Evolutionary conservation across 2,888 invertebrate genomes (phyloP).

Genomic region (Ichneumoninae sp.): DNA sequence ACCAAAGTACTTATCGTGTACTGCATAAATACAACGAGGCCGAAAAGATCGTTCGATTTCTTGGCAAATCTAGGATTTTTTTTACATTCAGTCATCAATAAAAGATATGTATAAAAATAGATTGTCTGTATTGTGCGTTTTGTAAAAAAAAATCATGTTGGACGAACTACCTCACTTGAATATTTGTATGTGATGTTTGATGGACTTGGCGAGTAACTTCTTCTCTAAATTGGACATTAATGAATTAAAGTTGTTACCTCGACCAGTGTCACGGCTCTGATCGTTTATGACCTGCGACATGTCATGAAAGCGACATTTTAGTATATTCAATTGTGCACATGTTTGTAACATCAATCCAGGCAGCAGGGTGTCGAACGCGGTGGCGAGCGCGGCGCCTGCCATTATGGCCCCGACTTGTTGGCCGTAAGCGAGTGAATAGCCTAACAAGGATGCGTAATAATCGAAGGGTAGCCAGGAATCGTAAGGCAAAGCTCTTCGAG

Average conservation of each 20-base stretch:
- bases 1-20: constrained; percentile 47
- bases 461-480: too few species aligned
- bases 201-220: neutral
- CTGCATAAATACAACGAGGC: constrained; percentile 39
- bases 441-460: too few species aligned
- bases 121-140: neutral
- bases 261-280: too few species aligned
- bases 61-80: constrained; percentile 47
- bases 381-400: constrained; percentile 38
- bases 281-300: neutral
- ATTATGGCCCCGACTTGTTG: too few species aligned
- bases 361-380: constrained; percentile 67
- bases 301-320: constrained; percentile 59
- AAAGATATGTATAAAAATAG: neutral
- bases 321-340: constrained; percentile 22
- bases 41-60: neutral
- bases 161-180: neutral
- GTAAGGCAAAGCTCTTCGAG: too few species aligned
- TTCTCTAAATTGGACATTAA: neutral
- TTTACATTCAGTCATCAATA: neutral
- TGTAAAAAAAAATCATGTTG: constrained; percentile 13
- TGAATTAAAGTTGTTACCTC: constrained; percentile 7
- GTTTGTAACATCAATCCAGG: constrained; percentile 66
- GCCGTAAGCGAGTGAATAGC: too few species aligned
- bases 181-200: neutral